phyloP scores from a whole-genome alignment of 2,113 vertebrate species.

The Corythornis vintsioides region DNA sequence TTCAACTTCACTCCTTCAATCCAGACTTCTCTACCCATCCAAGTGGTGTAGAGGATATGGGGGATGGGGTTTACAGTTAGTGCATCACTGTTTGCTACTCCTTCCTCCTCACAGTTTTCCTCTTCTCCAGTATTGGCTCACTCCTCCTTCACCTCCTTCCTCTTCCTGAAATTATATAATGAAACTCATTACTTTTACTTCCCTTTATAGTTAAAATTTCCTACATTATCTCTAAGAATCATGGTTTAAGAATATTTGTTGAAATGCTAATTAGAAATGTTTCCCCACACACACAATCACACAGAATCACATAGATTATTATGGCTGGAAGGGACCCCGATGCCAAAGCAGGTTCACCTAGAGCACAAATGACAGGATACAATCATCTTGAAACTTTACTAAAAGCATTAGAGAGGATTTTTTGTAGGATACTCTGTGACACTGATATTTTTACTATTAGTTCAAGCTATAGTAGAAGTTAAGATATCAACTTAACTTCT shows the following conservation, averaged over 20 bases:
- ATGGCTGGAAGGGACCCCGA: neutral
- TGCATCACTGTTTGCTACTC: accelerated
- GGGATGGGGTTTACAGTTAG: neutral
- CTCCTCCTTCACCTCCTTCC: neutral
- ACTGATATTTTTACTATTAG: neutral
- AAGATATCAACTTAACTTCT: neutral
- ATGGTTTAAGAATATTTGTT: neutral
- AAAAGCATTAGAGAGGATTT: neutral
- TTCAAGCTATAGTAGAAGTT: neutral
- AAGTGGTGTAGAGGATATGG: neutral
- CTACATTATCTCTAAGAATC: neutral
- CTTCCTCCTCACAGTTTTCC: neutral
- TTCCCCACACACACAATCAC: too few species aligned
- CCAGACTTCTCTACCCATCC: neutral
- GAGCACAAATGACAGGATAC: too few species aligned
- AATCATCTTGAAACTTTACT: neutral
- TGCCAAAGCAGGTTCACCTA: too few species aligned
- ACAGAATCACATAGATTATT: neutral
- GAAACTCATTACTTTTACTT: neutral
- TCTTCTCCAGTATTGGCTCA: neutral
- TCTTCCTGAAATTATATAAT: neutral
- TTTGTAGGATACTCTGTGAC: neutral
- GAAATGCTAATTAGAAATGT: neutral
- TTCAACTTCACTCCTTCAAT: neutral
- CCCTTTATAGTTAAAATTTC: neutral